A percentile compares a stretch with the other conserved stretches of the same genome.
Conservation (phyloP, 2,113 vertebrate genomes). For the Phaethon lepturus region DNA sequence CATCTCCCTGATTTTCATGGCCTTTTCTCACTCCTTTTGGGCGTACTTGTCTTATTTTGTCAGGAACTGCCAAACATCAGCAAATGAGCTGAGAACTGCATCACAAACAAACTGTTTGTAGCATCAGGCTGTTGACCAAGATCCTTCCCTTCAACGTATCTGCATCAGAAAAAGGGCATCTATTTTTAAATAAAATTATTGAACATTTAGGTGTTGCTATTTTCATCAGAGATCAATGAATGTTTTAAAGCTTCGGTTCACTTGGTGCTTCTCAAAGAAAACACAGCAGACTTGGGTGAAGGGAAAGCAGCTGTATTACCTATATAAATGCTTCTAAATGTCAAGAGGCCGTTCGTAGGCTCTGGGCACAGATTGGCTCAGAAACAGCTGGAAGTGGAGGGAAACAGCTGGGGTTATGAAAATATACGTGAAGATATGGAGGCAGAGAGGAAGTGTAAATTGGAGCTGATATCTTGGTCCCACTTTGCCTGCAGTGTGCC, state of each 20-base stretch:
- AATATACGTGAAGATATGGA: neutral
- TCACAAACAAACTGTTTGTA: neutral
- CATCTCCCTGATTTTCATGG: neutral
- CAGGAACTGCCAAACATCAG: neutral
- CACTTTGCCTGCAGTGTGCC: neutral
- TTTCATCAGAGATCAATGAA: neutral
- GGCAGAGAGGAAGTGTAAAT: neutral
- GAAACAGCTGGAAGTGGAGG: neutral
- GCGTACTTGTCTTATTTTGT: neutral
- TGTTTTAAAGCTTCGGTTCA: neutral
- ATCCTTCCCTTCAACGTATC: neutral
- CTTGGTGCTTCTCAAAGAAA: neutral
- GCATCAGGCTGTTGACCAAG: neutral
- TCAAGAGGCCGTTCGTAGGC: neutral
- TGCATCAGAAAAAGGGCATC: neutral
- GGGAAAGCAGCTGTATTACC: neutral
- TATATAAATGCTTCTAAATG: neutral
- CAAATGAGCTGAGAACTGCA: neutral
- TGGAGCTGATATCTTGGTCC: neutral
- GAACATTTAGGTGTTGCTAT: neutral
- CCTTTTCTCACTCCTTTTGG: neutral
- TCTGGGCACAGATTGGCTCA: neutral
- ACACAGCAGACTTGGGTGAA: neutral
- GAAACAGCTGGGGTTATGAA: neutral
- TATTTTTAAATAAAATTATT: neutral